These are phyloP conservation scores for Helicoverpa zea DNA, from an alignment of 1,140 invertebrate genomes.

Conservation along the genomic window DNA sequence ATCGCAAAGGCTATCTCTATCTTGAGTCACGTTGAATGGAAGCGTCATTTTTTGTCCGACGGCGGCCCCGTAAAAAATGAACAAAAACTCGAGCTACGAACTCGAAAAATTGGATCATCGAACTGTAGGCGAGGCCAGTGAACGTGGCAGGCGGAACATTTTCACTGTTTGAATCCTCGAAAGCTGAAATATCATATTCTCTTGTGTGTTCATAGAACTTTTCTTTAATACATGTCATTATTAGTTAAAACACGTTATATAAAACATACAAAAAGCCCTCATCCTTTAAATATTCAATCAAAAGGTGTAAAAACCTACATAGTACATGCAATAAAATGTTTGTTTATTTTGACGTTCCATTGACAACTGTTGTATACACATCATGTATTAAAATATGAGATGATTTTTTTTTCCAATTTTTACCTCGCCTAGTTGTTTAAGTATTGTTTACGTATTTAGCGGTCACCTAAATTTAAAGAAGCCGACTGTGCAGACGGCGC, in stretches of 20 bases:
- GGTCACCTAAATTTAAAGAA: conserved; percentile 61
- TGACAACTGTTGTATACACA: conserved; percentile 27
- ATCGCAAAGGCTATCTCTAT: conserved; percentile 58
- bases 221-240: background rate
- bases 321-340: conserved; percentile 9
- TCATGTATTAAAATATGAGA: background rate
- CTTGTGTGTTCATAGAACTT: background rate
- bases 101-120: conserved; percentile 83
- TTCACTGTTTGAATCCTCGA: conserved; percentile 35
- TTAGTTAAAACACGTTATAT: too few species aligned
- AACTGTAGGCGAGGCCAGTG: conserved; percentile 79
- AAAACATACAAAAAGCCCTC: background rate
- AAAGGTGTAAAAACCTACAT: background rate
- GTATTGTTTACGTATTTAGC: conserved; percentile 47
- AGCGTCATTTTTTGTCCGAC: conserved; percentile 69
- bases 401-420: background rate
- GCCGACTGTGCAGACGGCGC: conserved; percentile 61
- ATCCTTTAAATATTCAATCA: background rate
- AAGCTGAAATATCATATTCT: conserved; percentile 5
- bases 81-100: conserved; percentile 76
- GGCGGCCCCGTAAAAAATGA: conserved; percentile 69
- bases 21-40: conserved; percentile 67
- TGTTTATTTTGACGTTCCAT: conserved; percentile 17
- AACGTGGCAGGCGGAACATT: conserved; percentile 65
- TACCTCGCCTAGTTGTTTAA: conserved; percentile 7